Evolutionary conservation across 2,888 invertebrate species (phyloP), one percentile per base, ranked within the genome.

Genomic region (Watsonalla binaria): DNA sequence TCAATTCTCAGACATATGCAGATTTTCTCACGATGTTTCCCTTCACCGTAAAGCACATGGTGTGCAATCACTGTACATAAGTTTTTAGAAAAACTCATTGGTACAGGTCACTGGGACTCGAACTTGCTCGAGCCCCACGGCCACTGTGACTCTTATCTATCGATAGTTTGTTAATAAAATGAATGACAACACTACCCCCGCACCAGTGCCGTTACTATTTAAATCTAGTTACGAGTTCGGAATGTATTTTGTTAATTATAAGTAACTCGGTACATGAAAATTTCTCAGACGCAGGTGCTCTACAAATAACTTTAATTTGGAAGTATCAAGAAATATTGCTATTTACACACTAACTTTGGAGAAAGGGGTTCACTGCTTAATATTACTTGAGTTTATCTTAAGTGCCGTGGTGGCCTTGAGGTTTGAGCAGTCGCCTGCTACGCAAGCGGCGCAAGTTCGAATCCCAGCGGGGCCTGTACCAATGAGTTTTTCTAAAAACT

Each of bases 201-300:
- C 64, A 62, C 70, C 66, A 70, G 73, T 76, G 73, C 78, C 82
- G 83, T 85, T 86, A 87, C 89, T 88, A 88, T 88, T 88, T 88
- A 89, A 90, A 90, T 89, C 88, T 79, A 85, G 90, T 90, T 90
- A 90, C 86, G 87, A 90, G 88, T 90, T 89, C 77, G 81, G 87
- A 89, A 89, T 89, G 87, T 88, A 88, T 90, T 90, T 88, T 87
- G 87, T 88, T 85, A 88, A 90, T 90, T 89, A 89, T 86, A 80
- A 79, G 78, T 80, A 82, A 87, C 84, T 85, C 83, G 76, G 76
- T 70, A 81, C 83, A 86, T 82, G 86, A 89, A 89, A 86, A 87
- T 86, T 84, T 84, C 79, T 68, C 65, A 65, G 74, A 64, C 76
- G 70, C 87, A 86, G 84, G 85, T 84, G 86, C 61, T 66, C 65